Percentiles rank a stretch among this genome's conserved stretches.
Evolutionary conservation across 2,888 invertebrate species (phyloP).

Genomic region (Pristionchus entomophagus): DNA sequence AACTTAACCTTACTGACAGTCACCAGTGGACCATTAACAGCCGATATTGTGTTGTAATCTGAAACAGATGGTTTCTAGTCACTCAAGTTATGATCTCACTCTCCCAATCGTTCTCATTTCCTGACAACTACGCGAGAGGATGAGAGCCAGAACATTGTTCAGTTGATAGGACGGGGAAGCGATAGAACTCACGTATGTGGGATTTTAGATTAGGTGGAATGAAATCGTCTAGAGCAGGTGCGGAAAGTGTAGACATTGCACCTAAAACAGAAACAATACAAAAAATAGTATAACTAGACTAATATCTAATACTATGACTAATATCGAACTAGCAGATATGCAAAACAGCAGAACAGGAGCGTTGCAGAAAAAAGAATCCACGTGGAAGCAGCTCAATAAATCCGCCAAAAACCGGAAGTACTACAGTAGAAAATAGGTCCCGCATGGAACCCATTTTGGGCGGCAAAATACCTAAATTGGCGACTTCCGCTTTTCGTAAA

Average conservation of each 20-base stretch:
- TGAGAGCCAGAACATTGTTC: too few species aligned
- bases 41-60: conserved; percentile 99
- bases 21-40: conserved; percentile 98
- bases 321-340: too few species aligned
- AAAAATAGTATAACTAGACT: too few species aligned
- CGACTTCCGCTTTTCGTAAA: too few species aligned
- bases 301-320: too few species aligned
- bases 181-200: conserved; percentile 35
- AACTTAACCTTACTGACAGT: conserved; percentile 99
- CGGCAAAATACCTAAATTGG: too few species aligned
- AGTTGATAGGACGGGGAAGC: neutral
- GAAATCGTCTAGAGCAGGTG: neutral
- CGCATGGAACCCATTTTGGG: too few species aligned
- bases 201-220: neutral
- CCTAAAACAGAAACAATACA: neutral
- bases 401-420: neutral
- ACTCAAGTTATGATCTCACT: too few species aligned
- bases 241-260: neutral
- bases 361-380: neutral
- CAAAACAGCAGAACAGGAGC: neutral
- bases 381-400: neutral
- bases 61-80: neutral
- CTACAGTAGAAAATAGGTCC: too few species aligned
- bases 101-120: too few species aligned
- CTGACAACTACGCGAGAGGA: too few species aligned